Conservation (phyloP, 53 echinoderm and acorn worm species). For the Actinopyga echinites region DNA sequence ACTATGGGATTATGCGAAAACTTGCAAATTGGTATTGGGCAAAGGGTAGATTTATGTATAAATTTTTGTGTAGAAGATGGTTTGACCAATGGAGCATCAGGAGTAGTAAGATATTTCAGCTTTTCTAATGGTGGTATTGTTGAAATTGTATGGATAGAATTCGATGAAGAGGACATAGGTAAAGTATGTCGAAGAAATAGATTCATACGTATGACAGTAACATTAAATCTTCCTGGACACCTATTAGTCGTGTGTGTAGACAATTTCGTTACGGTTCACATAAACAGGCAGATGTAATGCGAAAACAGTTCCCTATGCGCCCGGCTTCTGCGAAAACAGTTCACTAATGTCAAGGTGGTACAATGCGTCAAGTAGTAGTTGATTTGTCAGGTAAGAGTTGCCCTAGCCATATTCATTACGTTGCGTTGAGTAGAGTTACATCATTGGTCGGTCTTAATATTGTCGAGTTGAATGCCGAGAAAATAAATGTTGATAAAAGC, state of each 20-base stretch:
- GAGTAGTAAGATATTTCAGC: neutral
- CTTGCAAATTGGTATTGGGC: neutral
- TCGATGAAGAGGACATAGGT: neutral
- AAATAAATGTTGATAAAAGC: too few relatives aligned
- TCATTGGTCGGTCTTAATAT: too few relatives aligned
- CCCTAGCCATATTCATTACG: too few relatives aligned
- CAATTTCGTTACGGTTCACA: neutral
- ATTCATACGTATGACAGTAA: neutral
- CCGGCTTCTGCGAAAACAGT: too few relatives aligned
- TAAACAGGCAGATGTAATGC: neutral
- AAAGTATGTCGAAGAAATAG: neutral
- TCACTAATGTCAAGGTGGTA: too few relatives aligned
- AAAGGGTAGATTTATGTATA: neutral
- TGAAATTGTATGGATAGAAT: constrained; percentile 1
- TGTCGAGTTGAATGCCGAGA: too few relatives aligned
- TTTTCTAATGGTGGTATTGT: neutral
- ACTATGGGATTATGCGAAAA: neutral
- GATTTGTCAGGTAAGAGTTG: too few relatives aligned
- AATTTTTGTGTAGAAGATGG: constrained; percentile 20
- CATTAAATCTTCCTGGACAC: neutral
- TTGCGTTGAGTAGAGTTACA: too few relatives aligned
- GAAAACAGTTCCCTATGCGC: too few relatives aligned
- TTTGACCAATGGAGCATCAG: constrained; percentile 19
- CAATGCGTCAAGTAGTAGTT: too few relatives aligned
- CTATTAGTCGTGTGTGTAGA: neutral